A percentile compares a stretch with the other conserved stretches of the same genome.
These are phyloP conservation scores for Scelioninae gen. 1 DNA, from an alignment of 2,888 invertebrate genomes.

Conservation along the genomic window DNA sequence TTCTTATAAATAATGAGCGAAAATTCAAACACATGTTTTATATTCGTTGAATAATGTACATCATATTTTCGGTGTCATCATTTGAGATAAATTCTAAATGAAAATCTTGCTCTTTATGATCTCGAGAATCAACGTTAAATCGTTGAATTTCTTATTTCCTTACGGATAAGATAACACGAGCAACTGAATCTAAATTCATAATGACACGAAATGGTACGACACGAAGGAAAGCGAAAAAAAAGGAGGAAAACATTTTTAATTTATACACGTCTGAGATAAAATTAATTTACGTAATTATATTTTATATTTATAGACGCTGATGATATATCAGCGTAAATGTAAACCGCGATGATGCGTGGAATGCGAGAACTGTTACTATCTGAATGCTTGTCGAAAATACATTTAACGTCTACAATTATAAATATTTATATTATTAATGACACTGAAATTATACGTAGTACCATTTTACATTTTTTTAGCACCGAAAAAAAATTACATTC, in stretches of 20 bases:
- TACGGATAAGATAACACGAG: conserved; percentile 44
- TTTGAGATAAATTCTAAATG: conserved; percentile 45
- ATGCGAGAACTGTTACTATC: conserved; percentile 45
- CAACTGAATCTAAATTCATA: conserved; percentile 46
- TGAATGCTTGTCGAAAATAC: conserved; percentile 53
- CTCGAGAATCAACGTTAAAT: conserved; percentile 49
- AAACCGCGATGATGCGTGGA: conserved; percentile 33
- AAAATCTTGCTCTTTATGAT: conserved; percentile 51
- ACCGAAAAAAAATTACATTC: conserved; percentile 18
- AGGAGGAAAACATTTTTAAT: conserved; percentile 40
- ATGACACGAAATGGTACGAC: conserved; percentile 14
- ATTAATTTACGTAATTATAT: conserved; percentile 63
- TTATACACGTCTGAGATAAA: conserved; percentile 42
- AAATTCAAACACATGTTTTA: conserved; percentile 39
- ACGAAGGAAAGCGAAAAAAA: conserved; percentile 5
- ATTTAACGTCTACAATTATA: conserved; percentile 25
- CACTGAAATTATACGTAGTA: conserved; percentile 32
- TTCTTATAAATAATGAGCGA: conserved; percentile 16
- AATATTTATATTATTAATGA: conserved; percentile 36
- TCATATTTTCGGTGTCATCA: conserved; percentile 38
- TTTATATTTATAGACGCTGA: conserved; percentile 57
- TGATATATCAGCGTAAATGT: conserved; percentile 40
- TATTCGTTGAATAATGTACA: conserved; percentile 36
- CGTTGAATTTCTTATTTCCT: conserved; percentile 45
- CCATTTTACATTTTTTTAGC: conserved; percentile 16